A percentile compares a stretch with the other conserved stretches of the same genome.
phyloP scores from a whole-genome alignment of 2,888 invertebrate genomes.

The Pristionchus japonicus region DNA sequence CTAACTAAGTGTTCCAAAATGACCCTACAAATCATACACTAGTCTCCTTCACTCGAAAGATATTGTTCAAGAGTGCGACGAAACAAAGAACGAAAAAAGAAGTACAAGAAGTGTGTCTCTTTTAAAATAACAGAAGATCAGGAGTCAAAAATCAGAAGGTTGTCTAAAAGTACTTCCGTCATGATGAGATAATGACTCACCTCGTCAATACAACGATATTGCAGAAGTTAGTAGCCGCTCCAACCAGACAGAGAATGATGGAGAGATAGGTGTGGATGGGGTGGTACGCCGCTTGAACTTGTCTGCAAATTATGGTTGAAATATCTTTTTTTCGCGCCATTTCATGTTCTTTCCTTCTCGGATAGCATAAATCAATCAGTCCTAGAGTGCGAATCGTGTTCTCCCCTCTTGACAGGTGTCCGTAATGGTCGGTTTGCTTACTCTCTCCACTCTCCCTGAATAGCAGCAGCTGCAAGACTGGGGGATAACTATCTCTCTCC shows the following conservation, averaged over 20 bases:
- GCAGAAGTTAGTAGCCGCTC: slow-evolving; percentile 72
- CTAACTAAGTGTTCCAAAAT: background rate
- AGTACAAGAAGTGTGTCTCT: background rate
- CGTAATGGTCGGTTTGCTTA: background rate
- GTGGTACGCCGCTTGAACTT: slow-evolving; percentile 61
- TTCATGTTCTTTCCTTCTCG: background rate
- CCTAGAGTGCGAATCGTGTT: background rate
- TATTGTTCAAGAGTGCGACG: background rate
- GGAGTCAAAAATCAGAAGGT: background rate
- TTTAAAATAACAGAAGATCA: background rate
- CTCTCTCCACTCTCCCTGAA: background rate
- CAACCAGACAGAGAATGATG: slow-evolving; percentile 72
- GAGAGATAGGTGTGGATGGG: slow-evolving; percentile 73
- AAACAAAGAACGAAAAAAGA: background rate
- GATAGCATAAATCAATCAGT: background rate
- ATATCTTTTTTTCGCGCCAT: no score
- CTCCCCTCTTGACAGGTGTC: background rate
- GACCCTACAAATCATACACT: background rate
- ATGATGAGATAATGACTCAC: slow-evolving; percentile 49
- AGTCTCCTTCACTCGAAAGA: background rate
- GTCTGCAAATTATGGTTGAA: no score
- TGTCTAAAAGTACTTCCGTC: background rate
- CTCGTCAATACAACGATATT: slow-evolving; percentile 73
- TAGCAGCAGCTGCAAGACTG: background rate
- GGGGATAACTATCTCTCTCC: background rate